phyloP scores from a whole-genome alignment of 2,888 invertebrate genomes.

The Mimumesa dahlbomi region DNA sequence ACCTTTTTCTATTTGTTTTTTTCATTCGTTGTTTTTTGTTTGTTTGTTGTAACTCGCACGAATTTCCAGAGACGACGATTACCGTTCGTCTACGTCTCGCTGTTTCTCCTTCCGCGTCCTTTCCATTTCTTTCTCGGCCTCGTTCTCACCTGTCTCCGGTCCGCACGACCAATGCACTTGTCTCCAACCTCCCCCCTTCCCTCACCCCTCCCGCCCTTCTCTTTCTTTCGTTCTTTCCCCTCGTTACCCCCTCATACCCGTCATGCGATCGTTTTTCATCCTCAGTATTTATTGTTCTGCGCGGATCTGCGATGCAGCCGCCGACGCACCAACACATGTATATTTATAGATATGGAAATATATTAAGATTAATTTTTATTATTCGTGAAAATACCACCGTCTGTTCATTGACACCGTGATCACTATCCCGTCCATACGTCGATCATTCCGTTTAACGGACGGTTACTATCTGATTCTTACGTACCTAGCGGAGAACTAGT shows the following conservation, averaged over 20 bases:
- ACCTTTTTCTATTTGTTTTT: too few relatives aligned
- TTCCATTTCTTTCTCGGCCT: too few relatives aligned
- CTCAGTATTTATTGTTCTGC: constrained; percentile 67
- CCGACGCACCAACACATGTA: constrained; percentile 29
- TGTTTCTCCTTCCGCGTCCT: not conserved
- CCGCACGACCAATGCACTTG: too few relatives aligned
- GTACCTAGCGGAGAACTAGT: not conserved
- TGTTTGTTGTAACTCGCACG: not conserved
- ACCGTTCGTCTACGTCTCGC: not conserved
- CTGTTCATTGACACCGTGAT: not conserved
- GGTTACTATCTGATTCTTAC: not conserved
- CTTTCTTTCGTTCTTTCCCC: not conserved
- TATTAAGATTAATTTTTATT: constrained; percentile 65
- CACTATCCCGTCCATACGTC: not conserved
- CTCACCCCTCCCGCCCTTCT: not conserved
- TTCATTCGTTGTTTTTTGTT: too few relatives aligned
- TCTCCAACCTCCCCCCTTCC: constrained; percentile 6
- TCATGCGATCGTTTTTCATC: constrained; percentile 14
- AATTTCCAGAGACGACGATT: constrained; percentile 4
- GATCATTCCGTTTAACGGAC: not conserved
- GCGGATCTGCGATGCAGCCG: constrained; percentile 40
- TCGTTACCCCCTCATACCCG: constrained; percentile 27
- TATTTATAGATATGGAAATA: constrained; percentile 74
- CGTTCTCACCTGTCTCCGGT: too few relatives aligned
- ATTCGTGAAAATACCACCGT: not conserved